A percentile compares a stretch with the other conserved stretches of the same genome.
Conservation (phyloP, 2,888 invertebrate genomes). For the Dioctria rufipes region DNA sequence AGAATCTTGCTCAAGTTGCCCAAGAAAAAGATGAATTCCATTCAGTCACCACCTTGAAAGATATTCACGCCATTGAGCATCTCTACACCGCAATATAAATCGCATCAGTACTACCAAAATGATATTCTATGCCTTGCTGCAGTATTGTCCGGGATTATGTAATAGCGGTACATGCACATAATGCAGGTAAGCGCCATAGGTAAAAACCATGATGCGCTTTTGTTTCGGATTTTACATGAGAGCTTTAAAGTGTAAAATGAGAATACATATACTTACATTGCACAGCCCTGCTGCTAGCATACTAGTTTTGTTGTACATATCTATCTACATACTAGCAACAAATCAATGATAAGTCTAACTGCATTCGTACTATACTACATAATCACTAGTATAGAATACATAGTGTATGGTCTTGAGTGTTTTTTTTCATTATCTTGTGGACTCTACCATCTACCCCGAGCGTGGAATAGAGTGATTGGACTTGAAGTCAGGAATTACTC, state of each 20-base stretch:
- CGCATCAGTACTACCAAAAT: not conserved
- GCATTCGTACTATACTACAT: no score
- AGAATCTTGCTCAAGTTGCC: constrained; percentile 35
- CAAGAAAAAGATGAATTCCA: constrained; percentile 30
- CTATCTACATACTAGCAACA: no score
- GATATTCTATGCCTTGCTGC: not conserved
- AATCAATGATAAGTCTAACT: no score
- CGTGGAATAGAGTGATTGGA: not conserved
- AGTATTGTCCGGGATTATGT: not conserved
- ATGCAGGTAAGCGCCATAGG: constrained; percentile 15
- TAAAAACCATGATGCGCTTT: constrained; percentile 22
- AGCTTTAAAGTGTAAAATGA: constrained; percentile 28
- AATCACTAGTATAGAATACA: no score
- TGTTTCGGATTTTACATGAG: constrained; percentile 3
- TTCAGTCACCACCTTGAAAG: constrained; percentile 40
- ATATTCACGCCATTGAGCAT: constrained; percentile 43
- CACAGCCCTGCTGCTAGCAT: constrained; percentile 26
- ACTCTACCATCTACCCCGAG: no score
- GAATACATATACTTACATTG: not conserved
- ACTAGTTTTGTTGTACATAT: no score
- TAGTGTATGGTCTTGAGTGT: no score
- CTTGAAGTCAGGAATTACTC: constrained; percentile 37
- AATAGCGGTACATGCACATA: constrained; percentile 11
- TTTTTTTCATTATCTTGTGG: no score
- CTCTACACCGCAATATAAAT: not conserved